Percentiles rank a stretch among this genome's conserved stretches.
Conservation (phyloP, 1,140 invertebrate genomes). For the Saccostrea glomerata region DNA sequence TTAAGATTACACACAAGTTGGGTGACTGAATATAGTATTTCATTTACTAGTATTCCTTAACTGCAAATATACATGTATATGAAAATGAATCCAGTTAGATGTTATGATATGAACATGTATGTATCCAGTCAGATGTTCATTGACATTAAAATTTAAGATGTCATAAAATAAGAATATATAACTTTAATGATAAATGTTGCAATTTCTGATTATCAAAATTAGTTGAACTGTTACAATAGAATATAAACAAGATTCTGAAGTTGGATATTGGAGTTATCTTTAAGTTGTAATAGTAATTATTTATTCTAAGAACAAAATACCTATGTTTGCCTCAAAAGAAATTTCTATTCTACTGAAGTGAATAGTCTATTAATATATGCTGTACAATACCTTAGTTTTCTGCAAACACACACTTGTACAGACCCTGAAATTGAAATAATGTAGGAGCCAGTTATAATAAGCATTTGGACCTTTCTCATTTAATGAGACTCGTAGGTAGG, state of each 20-base stretch:
- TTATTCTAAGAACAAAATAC: background rate
- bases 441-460: background rate
- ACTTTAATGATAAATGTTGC: too few species aligned
- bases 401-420: background rate
- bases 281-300: background rate
- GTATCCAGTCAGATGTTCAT: background rate
- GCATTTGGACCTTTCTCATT: background rate
- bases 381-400: too few species aligned
- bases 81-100: too few species aligned
- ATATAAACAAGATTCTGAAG: constrained; percentile 1
- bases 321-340: background rate
- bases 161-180: too few species aligned
- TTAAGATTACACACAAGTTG: background rate
- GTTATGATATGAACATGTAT: too few species aligned
- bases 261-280: background rate
- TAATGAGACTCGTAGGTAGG: background rate
- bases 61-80: background rate
- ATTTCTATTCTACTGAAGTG: background rate
- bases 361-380: too few species aligned
- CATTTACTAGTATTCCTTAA: constrained; percentile 4
- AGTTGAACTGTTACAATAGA: background rate
- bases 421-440: background rate
- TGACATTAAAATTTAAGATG: background rate
- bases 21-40: background rate
- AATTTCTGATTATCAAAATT: too few species aligned